Percentiles rank a stretch among this genome's conserved stretches.
Evolutionary conservation across 2,113 vertebrate genomes (phyloP).

Genomic region (Oryzias celebensis): DNA sequence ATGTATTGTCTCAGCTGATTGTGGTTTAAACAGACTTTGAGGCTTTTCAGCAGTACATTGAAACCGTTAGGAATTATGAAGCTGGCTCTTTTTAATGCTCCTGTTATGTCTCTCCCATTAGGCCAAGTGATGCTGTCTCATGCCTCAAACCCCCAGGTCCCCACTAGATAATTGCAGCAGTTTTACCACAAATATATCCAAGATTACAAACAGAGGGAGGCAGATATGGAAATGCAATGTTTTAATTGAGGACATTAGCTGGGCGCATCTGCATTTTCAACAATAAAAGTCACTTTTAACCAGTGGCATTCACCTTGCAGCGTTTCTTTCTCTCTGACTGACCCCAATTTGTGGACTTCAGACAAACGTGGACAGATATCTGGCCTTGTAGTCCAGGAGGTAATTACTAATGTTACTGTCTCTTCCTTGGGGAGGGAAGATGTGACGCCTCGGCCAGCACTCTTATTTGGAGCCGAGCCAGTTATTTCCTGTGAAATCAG

Average conservation of each 20-base stretch:
- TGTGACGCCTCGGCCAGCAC: slow-evolving; percentile 30
- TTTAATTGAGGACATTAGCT: slow-evolving; percentile 63
- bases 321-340: slow-evolving; percentile 31
- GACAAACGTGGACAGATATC: slow-evolving; percentile 64
- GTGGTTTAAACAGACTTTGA: slow-evolving; percentile 1
- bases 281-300: slow-evolving; percentile 38
- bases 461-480: slow-evolving; percentile 60
- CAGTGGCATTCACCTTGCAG: slow-evolving; percentile 46
- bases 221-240: slow-evolving; percentile 53
- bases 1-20: slow-evolving; percentile 9
- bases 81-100: slow-evolving; percentile 31
- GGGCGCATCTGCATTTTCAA: slow-evolving; percentile 43
- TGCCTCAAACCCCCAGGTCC: slow-evolving; percentile 33
- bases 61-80: slow-evolving; percentile 33
- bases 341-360: slow-evolving; percentile 72
- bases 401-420: slow-evolving; percentile 68
- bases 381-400: slow-evolving; percentile 53
- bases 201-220: slow-evolving; percentile 42
- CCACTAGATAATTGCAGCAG: slow-evolving; percentile 50
- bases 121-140: background rate
- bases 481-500: slow-evolving; percentile 60
- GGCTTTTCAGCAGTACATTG: slow-evolving; percentile 2
- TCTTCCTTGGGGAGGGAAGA: slow-evolving; percentile 52
- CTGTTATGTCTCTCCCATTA: background rate
- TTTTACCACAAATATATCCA: slow-evolving; percentile 40